Base-by-base conservation (phyloP, 2,888 invertebrate species). In the Nasonovia ribisnigri region DNA sequence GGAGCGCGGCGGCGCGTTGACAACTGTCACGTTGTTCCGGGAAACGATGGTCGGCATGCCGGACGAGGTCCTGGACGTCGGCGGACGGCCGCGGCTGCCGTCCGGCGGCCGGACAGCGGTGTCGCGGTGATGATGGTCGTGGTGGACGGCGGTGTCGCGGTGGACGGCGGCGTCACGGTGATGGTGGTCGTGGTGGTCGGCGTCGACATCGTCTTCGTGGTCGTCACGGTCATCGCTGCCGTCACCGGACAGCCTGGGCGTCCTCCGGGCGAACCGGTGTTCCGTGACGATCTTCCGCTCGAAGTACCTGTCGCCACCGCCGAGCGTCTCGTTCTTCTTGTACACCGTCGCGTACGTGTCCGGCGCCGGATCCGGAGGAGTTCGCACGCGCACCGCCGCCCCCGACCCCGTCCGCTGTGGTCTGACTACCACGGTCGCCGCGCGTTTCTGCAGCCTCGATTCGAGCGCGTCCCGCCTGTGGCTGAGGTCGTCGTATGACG, bases 381-480 rank as follows among this genome's bases (percentile, higher is more conserved):
- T 16, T 16, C 24, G 86, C n/a, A n/a, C 84, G 86, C 51, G 90
- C 42, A 29, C 57, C n/a, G 90, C 20, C 29, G 93, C 60, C 84
- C 84, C 48, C 77, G 97, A 94, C 98, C 96, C 0, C 98, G 98
- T 95, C 98, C 98, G 67, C 26, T 48, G 92, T 20, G 86, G 92
- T 29, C 84, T 43, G 54, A 43, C 20, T 13, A 24, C 92, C 13
- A 20, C 92, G 48, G 91, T n/a, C 2, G 91, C 36, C 90, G 93
- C 93, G 1, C 93, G 93, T 42, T 86, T 93, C 51, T 93, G 93
- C 29, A 98, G 97, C 94, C 98, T 96, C 0, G 98, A 98, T 95
- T 98, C 98, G 36, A 98, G 96, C 84, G 97, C 96, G 94, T 98
- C 97, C 36, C 98, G 96, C 91, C 98, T 96, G 57, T 97, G 97